These are phyloP conservation scores for Tapirus terrestris DNA, from an alignment of 2,113 vertebrate species.

Conservation along the genomic window DNA sequence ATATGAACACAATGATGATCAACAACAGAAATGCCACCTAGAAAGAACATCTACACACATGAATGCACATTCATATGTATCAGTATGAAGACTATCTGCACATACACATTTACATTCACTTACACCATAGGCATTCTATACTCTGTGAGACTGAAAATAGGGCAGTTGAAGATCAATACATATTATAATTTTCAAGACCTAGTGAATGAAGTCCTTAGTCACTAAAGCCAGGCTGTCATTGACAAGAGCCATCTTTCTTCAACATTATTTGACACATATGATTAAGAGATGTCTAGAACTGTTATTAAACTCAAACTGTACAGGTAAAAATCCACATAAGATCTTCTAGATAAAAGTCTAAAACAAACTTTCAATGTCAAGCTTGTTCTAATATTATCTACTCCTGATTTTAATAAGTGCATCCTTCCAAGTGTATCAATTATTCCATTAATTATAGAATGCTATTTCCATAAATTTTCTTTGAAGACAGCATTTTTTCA, in stretches of 20 bases:
- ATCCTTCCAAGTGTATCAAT: neutral
- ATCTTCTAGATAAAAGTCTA: neutral
- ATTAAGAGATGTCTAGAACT: conserved; percentile 52
- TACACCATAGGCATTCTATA: neutral
- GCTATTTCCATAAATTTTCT: conserved; percentile 40
- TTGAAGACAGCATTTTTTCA: neutral
- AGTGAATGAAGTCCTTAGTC: conserved; percentile 41
- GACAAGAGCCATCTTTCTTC: conserved; percentile 37
- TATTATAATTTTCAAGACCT: conserved; percentile 14
- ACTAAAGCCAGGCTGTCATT: conserved; percentile 36
- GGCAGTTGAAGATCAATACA: neutral
- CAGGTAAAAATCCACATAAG: conserved; percentile 38
- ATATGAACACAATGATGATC: neutral
- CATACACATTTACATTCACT: neutral
- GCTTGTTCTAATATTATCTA: neutral
- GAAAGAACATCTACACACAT: neutral
- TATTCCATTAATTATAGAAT: conserved; percentile 71
- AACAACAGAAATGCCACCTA: neutral
- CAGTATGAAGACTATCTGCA: neutral
- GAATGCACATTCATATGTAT: neutral
- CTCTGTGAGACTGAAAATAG: conserved; percentile 5
- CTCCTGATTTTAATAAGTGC: neutral
- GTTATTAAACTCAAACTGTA: conserved; percentile 39
- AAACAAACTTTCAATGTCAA: conserved; percentile 31
- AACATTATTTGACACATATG: neutral